Base-by-base conservation (phyloP, 2,797 vertebrate species). In the Mycteria americana region DNA sequence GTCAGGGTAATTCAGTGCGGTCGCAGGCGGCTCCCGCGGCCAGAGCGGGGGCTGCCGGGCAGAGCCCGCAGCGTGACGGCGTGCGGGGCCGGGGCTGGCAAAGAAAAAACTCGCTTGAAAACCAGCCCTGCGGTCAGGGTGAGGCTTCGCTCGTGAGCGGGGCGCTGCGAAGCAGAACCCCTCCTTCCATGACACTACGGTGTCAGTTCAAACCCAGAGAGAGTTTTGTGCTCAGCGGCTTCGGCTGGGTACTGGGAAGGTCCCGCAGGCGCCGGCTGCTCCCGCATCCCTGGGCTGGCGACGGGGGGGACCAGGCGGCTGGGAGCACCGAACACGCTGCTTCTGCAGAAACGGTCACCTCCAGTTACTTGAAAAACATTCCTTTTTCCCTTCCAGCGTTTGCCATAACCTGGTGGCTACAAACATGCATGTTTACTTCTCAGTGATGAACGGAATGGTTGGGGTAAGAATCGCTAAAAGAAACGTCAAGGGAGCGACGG, bases 301-400 rank as follows among this genome's bases (percentile, higher is more conserved):
- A 8, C 16, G 13, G 33, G 25, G 28, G 74, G 39, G 1, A 53
- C 24, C 24, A 2, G 30, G 54, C 2, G 3, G 39, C 63, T 60
- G 24, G 3, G 0, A n/a, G 43, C 27, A 41, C 31, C 0, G 1
- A 7, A 11, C 17, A 3, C 9, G 0, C 25, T 68, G 21, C 14
- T 65, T 53, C 54, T 54, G 48, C 51, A 48, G 46, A 41, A 35
- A 64, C 4, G 5, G 41, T 23, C 4, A 45, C 31, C 59, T 15
- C 46, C 46, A 18, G 18, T 31, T 51, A 11, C 53, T 63, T 59
- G 13, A 8, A n/a, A 57, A 75, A 24, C n/a, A 21, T 53, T 35
- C 63, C 39, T 75, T 56, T 35, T 79, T 33, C 64, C 72, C 65
- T 45, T 30, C 31, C 31, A 6, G 65, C 50, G 35, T 33, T 83